Evolutionary conservation across 2,113 vertebrate species (phyloP).

Genomic region (Brienomyrus longianalis): DNA sequence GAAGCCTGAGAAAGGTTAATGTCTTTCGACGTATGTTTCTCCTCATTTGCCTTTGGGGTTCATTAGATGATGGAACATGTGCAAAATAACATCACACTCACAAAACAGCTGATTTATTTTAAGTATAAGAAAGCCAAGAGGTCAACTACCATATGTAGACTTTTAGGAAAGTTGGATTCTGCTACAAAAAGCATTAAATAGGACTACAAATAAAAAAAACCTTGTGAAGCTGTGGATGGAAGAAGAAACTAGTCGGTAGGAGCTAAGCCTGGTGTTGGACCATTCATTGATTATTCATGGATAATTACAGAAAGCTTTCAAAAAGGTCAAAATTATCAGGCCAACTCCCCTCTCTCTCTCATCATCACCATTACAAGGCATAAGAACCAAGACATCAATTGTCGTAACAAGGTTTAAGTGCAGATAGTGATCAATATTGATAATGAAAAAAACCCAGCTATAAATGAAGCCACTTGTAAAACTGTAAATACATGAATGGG

Average conservation of each 20-base stretch:
- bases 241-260: neutral
- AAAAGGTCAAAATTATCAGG: slow-evolving; percentile 83
- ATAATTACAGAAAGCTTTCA: slow-evolving; percentile 93
- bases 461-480: slow-evolving; percentile 73
- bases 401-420: slow-evolving; percentile 81
- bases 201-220: neutral
- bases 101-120: neutral
- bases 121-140: neutral
- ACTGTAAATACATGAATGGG: slow-evolving; percentile 68
- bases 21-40: neutral
- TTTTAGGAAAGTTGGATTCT: neutral
- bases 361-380: slow-evolving; percentile 69
- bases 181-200: neutral
- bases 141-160: neutral
- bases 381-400: slow-evolving; percentile 86
- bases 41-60: neutral
- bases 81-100: neutral
- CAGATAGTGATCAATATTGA: slow-evolving; percentile 84
- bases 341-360: slow-evolving; percentile 44
- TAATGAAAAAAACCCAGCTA: slow-evolving; percentile 81
- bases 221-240: neutral
- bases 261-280: neutral
- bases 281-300: slow-evolving; percentile 91
- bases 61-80: neutral
- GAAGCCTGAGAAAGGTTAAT: neutral